Evolutionary conservation across 1,140 invertebrate species (phyloP), one percentile per base, ranked within the genome.

Genomic region (Tribolium castaneum): DNA sequence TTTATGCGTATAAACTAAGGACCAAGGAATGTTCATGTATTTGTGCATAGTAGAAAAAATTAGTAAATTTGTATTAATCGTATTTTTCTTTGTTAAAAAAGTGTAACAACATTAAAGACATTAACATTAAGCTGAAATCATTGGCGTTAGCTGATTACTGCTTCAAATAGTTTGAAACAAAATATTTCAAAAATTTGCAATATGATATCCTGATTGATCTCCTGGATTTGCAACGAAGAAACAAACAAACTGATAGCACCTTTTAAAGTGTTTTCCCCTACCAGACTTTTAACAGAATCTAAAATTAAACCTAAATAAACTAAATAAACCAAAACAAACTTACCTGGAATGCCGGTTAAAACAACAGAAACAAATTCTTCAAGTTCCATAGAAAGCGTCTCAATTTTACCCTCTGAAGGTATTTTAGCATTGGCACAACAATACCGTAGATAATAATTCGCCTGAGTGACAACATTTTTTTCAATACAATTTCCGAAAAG

Each of bases 151-250:
- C 49, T 77, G 72, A 34, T 76, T 78, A 59, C 81, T 83, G 19
- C 83, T 19, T 83, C 79, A 14, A 84, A 85, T 6, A 85, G 56
- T 79, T 83, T 81, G 50, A 83, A 75, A 19, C 75, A 75, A 79
- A 85, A 25, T 7, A 86, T 77, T 62, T 86, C 85, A 70, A 86
- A 84, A 16, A 85, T 75, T 80, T 86, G 86, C 54, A 86, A 78
- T 39, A 84, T 25, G 10, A 85, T 79, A 75, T 86, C 85, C 76
- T 83, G 71, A 77, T 86, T 86, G 52, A 86, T 84, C 66, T 82
- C 85, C 35, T 82, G 66, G 14, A 80, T 83, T 82, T 86, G 86
- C 16, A 86, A 51, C 2, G 85, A 85, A 1, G 79, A 80, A 51
- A 86, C 14, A 2, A 85, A 80, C 10, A 85, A 54, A 34, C 45